Conservation (phyloP, 2,797 vertebrate species). For the Luscinia luscinia region DNA sequence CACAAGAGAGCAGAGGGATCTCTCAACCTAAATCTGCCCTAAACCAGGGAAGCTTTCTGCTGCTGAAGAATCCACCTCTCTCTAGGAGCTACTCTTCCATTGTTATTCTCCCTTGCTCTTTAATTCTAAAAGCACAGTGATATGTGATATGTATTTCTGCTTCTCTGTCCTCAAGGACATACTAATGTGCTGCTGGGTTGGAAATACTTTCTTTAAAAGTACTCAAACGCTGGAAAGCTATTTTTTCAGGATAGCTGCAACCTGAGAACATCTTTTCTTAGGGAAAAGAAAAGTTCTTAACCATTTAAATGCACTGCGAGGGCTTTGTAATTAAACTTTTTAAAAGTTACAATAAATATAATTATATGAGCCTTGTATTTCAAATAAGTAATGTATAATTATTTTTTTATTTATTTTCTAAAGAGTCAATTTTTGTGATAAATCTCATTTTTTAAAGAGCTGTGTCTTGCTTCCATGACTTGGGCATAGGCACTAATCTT, state of each 20-base stretch:
- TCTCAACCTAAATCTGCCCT: not conserved
- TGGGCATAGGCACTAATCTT: not conserved
- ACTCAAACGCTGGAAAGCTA: not conserved
- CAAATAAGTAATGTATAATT: not conserved
- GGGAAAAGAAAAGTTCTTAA: slow-evolving; percentile 36
- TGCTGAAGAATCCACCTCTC: not conserved
- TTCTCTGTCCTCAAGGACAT: slow-evolving; percentile 49
- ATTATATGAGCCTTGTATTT: not conserved
- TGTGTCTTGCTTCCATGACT: not conserved
- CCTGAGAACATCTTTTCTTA: slow-evolving; percentile 49
- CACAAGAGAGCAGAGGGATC: not conserved
- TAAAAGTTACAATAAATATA: not conserved
- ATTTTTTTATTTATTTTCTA: not conserved
- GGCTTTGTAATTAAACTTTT: not conserved
- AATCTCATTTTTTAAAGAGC: not conserved
- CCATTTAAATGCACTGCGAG: not conserved
- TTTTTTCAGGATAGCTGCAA: slow-evolving; percentile 53
- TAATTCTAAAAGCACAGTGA: slow-evolving; percentile 23
- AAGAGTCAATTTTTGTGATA: not conserved
- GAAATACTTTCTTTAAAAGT: slow-evolving; percentile 52
- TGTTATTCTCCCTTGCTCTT: not conserved
- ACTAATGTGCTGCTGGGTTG: slow-evolving; percentile 49
- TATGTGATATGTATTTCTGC: slow-evolving; percentile 1
- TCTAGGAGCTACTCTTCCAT: not conserved
- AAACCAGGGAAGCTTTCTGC: not conserved